Conservation (phyloP, 1,140 invertebrate genomes). For the Trinorchestia longiramus region DNA sequence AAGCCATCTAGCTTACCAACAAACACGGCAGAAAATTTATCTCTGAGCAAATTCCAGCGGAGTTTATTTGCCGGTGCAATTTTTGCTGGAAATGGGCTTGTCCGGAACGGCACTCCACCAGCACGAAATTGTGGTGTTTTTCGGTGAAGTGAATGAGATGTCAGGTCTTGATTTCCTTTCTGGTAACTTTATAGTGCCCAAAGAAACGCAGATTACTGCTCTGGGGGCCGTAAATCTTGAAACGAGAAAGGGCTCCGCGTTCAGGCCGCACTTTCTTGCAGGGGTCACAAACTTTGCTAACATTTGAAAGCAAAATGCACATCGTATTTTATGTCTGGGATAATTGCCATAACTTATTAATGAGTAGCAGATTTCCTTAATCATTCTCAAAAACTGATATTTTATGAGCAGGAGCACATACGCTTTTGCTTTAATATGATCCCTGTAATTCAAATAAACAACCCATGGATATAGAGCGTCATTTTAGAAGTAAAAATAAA, state of each 20-base stretch:
- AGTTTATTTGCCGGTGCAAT: not conserved
- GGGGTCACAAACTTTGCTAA: not conserved
- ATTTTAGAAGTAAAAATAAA: not conserved
- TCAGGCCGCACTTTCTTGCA: not conserved
- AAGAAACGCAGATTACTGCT: constrained; percentile 52
- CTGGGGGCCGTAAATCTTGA: constrained; percentile 34
- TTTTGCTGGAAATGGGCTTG: constrained; percentile 37
- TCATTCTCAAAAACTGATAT: not conserved
- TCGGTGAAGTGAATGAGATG: constrained; percentile 49
- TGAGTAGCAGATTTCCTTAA: not conserved
- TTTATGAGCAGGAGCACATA: not conserved
- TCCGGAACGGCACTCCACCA: not conserved
- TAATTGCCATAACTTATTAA: not conserved
- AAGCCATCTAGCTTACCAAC: not conserved
- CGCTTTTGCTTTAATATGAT: not conserved
- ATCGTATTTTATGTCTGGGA: not conserved
- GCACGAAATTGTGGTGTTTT: constrained; percentile 38
- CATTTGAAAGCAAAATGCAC: not conserved
- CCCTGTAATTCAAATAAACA: not conserved
- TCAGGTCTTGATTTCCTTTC: constrained; percentile 47
- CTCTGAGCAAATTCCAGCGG: not conserved
- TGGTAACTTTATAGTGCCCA: constrained; percentile 49
- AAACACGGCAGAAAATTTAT: not conserved
- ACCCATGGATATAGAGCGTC: not conserved
- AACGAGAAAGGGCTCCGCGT: not conserved